phyloP scores from a whole-genome alignment of 2,888 invertebrate species.

The Anoncus sp. region DNA sequence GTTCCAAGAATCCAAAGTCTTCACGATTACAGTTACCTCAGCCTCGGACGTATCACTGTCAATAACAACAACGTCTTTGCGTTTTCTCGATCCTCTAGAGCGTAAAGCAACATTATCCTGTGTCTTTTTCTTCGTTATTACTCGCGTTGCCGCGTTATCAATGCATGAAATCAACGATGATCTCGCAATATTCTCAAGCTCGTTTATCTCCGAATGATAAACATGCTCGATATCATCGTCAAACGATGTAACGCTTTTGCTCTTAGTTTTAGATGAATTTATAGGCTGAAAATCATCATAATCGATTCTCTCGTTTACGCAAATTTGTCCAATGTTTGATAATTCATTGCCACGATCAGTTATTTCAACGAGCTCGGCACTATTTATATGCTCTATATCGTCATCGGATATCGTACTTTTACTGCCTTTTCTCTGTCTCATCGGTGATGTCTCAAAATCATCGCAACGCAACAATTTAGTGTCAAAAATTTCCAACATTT shows the following conservation, averaged over 20 bases:
- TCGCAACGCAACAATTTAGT: constrained; percentile 42
- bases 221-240: constrained; percentile 80
- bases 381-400: constrained; percentile 76
- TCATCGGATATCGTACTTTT: constrained; percentile 74
- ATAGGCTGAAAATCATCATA: constrained; percentile 37
- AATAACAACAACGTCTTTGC: constrained; percentile 74
- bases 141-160: neutral
- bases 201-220: constrained; percentile 72
- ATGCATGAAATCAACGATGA: neutral
- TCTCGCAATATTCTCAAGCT: constrained; percentile 31
- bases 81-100: constrained; percentile 64
- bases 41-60: constrained; percentile 68
- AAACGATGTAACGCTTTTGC: constrained; percentile 68
- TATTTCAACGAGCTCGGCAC: constrained; percentile 70
- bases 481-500: constrained; percentile 53
- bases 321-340: constrained; percentile 18
- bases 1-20: constrained; percentile 67
- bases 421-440: constrained; percentile 61
- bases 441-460: constrained; percentile 58
- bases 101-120: constrained; percentile 47
- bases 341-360: constrained; percentile 50
- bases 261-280: constrained; percentile 14
- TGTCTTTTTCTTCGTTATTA: constrained; percentile 39
- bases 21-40: constrained; percentile 72
- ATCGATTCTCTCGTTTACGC: constrained; percentile 35